phyloP scores from a whole-genome alignment of 2,113 vertebrate species.

The Nesogale talazaci region DNA sequence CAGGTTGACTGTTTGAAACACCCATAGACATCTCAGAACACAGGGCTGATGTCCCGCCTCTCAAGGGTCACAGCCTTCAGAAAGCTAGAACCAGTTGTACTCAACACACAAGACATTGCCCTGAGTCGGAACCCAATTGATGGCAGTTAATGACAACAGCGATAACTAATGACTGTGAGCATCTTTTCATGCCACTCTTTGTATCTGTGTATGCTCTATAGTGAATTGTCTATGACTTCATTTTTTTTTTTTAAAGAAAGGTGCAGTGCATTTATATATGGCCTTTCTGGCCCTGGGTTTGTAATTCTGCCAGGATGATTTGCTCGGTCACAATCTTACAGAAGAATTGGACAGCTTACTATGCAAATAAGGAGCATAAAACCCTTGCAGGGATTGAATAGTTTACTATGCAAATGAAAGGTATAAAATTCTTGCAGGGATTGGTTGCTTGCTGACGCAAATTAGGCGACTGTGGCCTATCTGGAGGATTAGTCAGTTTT shows the following conservation, averaged over 20 bases:
- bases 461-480: neutral
- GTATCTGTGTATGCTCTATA: neutral
- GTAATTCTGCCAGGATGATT: neutral
- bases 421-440: neutral
- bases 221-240: neutral
- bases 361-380: neutral
- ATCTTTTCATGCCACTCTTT: slow-evolving; percentile 6
- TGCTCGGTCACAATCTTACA: neutral
- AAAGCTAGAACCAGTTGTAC: neutral
- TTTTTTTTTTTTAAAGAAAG: neutral
- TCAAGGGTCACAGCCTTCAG: neutral
- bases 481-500: neutral
- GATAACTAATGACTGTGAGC: neutral
- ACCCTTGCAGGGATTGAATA: too few relatives aligned
- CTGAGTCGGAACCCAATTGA: neutral
- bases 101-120: neutral
- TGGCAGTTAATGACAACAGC: neutral
- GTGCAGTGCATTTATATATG: neutral
- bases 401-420: too few relatives aligned
- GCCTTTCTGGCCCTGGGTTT: neutral
- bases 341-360: neutral
- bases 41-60: neutral
- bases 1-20: neutral
- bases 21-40: neutral
- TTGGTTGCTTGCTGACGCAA: neutral